Percentiles rank a stretch among this genome's conserved stretches.
Conservation (phyloP, 2,113 vertebrate species). For the Tachuris rubrigastra region DNA sequence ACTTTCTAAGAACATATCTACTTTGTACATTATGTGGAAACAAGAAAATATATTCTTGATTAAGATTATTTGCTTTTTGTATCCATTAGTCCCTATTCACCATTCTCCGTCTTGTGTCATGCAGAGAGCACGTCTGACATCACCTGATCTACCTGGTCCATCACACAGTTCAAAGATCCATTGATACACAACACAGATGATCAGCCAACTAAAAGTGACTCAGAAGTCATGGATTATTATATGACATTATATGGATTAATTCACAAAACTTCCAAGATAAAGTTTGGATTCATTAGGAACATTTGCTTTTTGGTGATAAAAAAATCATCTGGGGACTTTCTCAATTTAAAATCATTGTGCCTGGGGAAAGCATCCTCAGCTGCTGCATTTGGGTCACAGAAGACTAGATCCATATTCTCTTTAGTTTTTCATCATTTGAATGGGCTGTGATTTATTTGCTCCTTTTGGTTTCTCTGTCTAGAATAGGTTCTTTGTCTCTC, state of each 20-base stretch:
- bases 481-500: neutral
- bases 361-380: neutral
- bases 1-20: neutral
- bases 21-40: neutral
- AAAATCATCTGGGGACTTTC: neutral
- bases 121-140: neutral
- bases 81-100: neutral
- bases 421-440: neutral
- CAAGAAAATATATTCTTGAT: neutral
- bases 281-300: neutral
- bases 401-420: neutral
- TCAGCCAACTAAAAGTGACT: neutral
- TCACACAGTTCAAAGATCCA: neutral
- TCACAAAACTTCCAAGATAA: neutral
- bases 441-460: neutral
- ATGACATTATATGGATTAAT: neutral
- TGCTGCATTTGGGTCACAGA: neutral
- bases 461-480: neutral
- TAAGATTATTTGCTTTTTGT: neutral
- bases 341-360: neutral
- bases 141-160: neutral
- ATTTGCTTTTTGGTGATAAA: neutral
- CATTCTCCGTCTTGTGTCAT: neutral
- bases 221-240: too few species aligned
- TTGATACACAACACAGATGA: neutral